phyloP scores from a whole-genome alignment of 2,113 vertebrate genomes.

The Chloroceryle aenea region DNA sequence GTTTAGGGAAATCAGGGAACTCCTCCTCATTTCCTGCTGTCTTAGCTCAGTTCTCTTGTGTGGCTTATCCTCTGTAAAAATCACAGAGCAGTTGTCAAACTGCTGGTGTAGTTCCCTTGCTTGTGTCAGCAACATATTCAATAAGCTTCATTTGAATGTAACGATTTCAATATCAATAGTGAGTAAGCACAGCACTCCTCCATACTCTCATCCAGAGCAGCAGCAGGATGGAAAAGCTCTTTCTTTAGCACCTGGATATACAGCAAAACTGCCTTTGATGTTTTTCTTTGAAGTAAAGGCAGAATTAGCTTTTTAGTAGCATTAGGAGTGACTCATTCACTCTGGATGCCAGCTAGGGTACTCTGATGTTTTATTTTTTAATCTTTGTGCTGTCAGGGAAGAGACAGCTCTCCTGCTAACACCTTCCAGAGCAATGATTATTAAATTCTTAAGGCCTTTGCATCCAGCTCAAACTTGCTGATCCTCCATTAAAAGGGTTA shows the following conservation, averaged over 20 bases:
- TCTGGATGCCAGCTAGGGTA: background rate
- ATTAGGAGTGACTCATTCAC: background rate
- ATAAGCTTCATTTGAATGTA: background rate
- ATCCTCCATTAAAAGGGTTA: background rate
- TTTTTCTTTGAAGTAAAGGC: slow-evolving; percentile 42
- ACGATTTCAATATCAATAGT: background rate
- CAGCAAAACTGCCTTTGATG: background rate
- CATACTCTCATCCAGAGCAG: background rate
- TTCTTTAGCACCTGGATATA: slow-evolving; percentile 5
- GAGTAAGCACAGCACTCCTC: background rate
- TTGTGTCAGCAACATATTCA: background rate
- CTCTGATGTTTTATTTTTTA: background rate
- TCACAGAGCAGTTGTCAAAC: slow-evolving; percentile 7
- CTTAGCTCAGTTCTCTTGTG: background rate
- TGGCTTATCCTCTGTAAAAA: background rate
- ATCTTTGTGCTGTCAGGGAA: background rate
- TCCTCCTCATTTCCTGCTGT: slow-evolving; percentile 5
- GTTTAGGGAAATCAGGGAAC: background rate
- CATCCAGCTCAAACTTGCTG: background rate
- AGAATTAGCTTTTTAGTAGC: background rate
- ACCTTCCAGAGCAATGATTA: background rate
- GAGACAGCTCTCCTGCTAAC: background rate
- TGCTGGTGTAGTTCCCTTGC: slow-evolving; percentile 4
- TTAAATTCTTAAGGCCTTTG: background rate
- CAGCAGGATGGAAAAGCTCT: background rate